Conservation (phyloP, 2,113 vertebrate species). For the Brienomyrus brachyistius region DNA sequence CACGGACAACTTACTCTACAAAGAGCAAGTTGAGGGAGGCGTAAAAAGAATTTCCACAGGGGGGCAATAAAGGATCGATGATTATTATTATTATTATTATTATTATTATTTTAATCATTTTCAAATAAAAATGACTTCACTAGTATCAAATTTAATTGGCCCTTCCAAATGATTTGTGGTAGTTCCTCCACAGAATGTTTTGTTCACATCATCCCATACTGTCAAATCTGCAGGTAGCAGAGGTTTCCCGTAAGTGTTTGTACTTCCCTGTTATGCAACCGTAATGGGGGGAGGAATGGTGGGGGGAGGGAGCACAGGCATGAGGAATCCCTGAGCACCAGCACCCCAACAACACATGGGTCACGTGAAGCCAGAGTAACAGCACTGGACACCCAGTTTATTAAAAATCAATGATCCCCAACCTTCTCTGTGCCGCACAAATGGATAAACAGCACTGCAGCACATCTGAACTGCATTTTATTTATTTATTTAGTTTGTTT, state of each 20-base stretch:
- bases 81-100: too few species aligned
- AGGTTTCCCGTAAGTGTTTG: background rate
- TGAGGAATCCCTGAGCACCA: background rate
- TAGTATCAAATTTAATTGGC: background rate
- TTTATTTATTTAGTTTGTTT: background rate
- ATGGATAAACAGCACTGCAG: too few species aligned
- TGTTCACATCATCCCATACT: background rate
- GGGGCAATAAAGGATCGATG: too few species aligned
- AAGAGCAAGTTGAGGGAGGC: too few species aligned
- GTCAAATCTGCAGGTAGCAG: background rate
- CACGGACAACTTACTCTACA: too few species aligned
- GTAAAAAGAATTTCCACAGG: too few species aligned
- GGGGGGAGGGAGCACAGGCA: background rate
- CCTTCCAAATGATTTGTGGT: background rate
- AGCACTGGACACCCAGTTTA: background rate
- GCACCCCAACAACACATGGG: background rate
- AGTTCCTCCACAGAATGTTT: background rate
- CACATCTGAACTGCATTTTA: background rate
- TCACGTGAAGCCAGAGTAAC: background rate
- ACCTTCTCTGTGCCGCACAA: too few species aligned
- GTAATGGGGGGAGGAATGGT: background rate
- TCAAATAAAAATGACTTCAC: background rate
- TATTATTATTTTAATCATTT: background rate
- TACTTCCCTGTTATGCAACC: background rate
- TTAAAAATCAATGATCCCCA: too few species aligned